phyloP scores from a whole-genome alignment of 1,140 invertebrate genomes.

The Dreissena polymorpha region DNA sequence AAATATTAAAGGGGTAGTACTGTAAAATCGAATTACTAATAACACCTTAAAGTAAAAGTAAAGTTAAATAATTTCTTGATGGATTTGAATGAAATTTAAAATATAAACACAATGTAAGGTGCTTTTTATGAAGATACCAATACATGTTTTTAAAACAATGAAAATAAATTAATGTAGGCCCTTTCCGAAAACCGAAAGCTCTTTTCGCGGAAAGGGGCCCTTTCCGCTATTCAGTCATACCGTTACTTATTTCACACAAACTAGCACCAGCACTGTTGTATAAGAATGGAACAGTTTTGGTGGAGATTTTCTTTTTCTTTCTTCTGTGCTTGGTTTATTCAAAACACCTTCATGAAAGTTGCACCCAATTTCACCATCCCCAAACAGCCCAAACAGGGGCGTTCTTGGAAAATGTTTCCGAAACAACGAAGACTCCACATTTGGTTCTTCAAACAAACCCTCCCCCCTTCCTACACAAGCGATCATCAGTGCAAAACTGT shows the following conservation, averaged over 20 bases:
- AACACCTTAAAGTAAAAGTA: too few species aligned
- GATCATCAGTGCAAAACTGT: constrained; percentile 83
- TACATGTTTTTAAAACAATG: too few species aligned
- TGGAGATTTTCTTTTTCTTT: constrained; percentile 28
- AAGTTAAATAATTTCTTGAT: too few species aligned
- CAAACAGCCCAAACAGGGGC: constrained; percentile 83
- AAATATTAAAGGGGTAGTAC: too few species aligned
- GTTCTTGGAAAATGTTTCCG: constrained; percentile 82
- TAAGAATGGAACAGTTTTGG: constrained; percentile 75
- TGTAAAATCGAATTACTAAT: too few species aligned
- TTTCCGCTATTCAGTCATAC: too few species aligned
- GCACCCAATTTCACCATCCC: constrained; percentile 83
- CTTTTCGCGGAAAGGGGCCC: too few species aligned
- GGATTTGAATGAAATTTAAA: too few species aligned
- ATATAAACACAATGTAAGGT: too few species aligned
- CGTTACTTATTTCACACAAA: constrained; percentile 68
- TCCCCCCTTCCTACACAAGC: constrained; percentile 82
- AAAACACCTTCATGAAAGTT: constrained; percentile 48
- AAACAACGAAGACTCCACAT: constrained; percentile 83
- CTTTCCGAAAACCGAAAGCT: too few species aligned
- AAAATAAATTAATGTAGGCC: too few species aligned
- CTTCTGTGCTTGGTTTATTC: constrained; percentile 3
- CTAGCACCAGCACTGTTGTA: constrained; percentile 74
- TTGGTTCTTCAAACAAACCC: constrained; percentile 74
- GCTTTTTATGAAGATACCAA: too few species aligned